phyloP scores from a whole-genome alignment of 2,888 invertebrate genomes.

The Hypselothyrea guttata region DNA sequence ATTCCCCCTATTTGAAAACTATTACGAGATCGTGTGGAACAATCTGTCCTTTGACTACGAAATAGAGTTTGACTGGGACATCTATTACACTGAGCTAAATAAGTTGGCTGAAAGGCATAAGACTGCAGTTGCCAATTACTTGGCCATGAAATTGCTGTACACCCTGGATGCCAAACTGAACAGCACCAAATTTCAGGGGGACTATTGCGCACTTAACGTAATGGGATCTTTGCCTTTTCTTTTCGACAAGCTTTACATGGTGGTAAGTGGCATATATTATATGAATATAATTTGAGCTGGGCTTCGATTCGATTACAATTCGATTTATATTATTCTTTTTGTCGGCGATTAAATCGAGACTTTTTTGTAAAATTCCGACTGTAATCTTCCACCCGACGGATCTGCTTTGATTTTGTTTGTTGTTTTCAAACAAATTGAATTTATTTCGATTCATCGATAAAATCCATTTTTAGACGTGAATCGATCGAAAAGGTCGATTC shows the following conservation, averaged over 20 bases:
- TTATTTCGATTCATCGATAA: too few species aligned
- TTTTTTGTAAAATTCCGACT: too few species aligned
- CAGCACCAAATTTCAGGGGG: conserved; percentile 60
- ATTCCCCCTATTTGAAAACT: conserved; percentile 61
- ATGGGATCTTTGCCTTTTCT: conserved; percentile 51
- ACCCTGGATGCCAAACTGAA: conserved; percentile 70
- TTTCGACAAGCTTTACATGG: conserved; percentile 68
- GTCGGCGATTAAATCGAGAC: too few species aligned
- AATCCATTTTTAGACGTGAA: too few species aligned
- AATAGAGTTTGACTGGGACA: too few species aligned
- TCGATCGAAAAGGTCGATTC: too few species aligned
- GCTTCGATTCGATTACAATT: too few species aligned
- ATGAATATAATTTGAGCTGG: background rate
- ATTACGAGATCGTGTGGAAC: conserved; percentile 75
- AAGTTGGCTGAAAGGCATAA: conserved; percentile 57
- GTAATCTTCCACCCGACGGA: too few species aligned
- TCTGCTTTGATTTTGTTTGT: too few species aligned
- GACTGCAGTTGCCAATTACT: conserved; percentile 77
- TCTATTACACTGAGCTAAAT: conserved; percentile 66
- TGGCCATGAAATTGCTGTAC: conserved; percentile 76
- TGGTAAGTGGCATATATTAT: conserved; percentile 48
- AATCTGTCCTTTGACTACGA: conserved; percentile 27
- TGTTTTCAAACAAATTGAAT: too few species aligned
- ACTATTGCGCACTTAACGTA: conserved; percentile 58
- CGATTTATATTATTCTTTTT: too few species aligned